Percentiles rank a stretch among this genome's conserved stretches.
Evolutionary conservation across 2,888 invertebrate genomes (phyloP).

Genomic region (Harmothoe impar): DNA sequence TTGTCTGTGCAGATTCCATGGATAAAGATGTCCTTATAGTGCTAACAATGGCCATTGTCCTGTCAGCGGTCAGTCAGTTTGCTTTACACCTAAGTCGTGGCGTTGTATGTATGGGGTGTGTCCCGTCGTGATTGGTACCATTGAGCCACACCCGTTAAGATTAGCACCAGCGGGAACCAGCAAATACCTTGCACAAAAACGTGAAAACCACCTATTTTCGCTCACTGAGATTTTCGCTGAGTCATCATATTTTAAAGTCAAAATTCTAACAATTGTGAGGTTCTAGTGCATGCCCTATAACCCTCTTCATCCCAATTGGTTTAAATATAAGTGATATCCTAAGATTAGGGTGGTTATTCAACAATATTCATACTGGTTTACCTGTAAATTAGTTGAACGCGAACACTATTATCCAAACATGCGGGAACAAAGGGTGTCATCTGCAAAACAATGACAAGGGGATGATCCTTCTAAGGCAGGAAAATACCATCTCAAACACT

Average conservation of each 20-base stretch:
- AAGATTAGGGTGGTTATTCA: background rate
- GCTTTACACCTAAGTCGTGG: background rate
- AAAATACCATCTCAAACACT: slow-evolving; percentile 16
- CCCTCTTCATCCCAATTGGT: background rate
- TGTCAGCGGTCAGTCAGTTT: background rate
- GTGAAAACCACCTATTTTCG: background rate
- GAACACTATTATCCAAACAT: background rate
- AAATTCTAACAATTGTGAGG: background rate
- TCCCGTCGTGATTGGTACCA: slow-evolving; percentile 13
- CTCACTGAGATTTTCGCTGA: background rate
- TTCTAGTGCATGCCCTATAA: background rate
- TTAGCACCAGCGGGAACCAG: slow-evolving; percentile 18
- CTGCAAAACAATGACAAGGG: slow-evolving; percentile 11
- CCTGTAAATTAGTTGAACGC: background rate
- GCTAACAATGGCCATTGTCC: slow-evolving; percentile 9
- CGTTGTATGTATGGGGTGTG: background rate
- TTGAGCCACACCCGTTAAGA: background rate
- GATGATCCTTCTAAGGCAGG: slow-evolving; percentile 13
- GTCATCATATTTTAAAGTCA: background rate
- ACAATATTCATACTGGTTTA: background rate
- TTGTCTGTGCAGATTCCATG: background rate
- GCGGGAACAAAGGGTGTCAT: background rate
- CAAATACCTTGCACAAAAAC: background rate
- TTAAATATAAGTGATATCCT: background rate
- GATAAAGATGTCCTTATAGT: background rate